Base-by-base conservation (phyloP, 2,888 invertebrate species). In the Noctua fimbriata region DNA sequence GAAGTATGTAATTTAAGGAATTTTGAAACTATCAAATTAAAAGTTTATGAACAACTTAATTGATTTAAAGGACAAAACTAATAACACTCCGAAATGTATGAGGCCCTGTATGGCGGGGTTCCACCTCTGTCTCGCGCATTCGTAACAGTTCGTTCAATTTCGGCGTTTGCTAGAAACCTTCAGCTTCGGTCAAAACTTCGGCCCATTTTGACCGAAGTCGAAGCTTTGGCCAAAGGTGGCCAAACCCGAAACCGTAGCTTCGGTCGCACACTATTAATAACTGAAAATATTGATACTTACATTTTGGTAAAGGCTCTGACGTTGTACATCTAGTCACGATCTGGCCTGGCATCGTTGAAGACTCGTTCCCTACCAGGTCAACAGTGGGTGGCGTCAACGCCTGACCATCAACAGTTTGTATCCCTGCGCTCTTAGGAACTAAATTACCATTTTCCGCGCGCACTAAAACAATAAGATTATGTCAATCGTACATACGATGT, bases 261-360 rank as follows among this genome's bases (percentile, higher is more conserved):
- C 10, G 55, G 24, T 24, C 55, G 55, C n/a, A 58, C 14, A n/a
- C 60, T 60, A 60, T 60, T 18, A 7, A 9, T 60, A 28, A 28
- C 28, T 1, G n/a, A 32, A 63, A 63, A 67, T 44, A 44, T n/a
- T 44, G n/a, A n/a, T 67, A 63, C 83, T 84, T 60, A 74, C 83
- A 71, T 77, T 63, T 79, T 10, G 83, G 83, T 28, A 84, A 69
- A 14, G 83, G 83, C 7, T 84, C 66, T 0, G 83, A 79, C 0
- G 92, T 92, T 0, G 90, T 90, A 77, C 93, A 92, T 73, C 85
- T 89, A 0, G 78, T 79, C 0, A 44, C 21, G 1, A 58, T 16
- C n/a, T 28, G 5, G n/a, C 6, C n/a, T 1, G 28, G 0, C 16
- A 7, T 60, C 60, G 16, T 16, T 7, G 60, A 0, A 6, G 7